Conservation (phyloP, 2,113 vertebrate genomes). For the Rhabdomys dilectus region DNA sequence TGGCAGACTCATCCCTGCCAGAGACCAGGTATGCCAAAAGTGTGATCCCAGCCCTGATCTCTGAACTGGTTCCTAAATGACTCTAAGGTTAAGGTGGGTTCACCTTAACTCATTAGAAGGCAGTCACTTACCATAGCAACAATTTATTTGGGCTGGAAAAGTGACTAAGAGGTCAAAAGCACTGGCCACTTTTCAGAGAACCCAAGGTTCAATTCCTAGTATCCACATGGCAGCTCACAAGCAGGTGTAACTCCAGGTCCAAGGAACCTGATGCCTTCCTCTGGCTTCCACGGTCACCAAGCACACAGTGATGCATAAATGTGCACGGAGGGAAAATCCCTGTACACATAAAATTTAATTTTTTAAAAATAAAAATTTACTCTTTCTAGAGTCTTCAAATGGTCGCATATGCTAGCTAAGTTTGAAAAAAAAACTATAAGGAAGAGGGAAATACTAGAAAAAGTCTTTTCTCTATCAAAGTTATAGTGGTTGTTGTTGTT, state of each 20-base stretch:
- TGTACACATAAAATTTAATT: background rate
- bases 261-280: background rate
- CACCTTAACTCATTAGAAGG: background rate
- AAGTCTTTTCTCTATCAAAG: background rate
- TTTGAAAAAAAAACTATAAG: background rate
- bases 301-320: background rate
- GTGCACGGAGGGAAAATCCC: background rate
- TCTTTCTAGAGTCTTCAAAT: background rate
- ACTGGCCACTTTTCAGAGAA: background rate
- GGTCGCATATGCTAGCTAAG: background rate
- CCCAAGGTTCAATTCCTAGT: background rate
- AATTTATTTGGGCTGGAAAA: background rate
- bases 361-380: background rate
- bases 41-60: background rate
- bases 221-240: background rate
- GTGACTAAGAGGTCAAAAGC: background rate
- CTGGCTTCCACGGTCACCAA: background rate
- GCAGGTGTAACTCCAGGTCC: background rate
- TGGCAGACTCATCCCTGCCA: background rate
- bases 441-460: background rate
- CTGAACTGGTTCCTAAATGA: background rate
- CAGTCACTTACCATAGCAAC: background rate
- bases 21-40: background rate
- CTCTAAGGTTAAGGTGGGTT: background rate
- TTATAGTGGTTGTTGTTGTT: too few species aligned